Base-by-base conservation (phyloP, 1,140 invertebrate genomes). In the Euwallacea fornicatus region DNA sequence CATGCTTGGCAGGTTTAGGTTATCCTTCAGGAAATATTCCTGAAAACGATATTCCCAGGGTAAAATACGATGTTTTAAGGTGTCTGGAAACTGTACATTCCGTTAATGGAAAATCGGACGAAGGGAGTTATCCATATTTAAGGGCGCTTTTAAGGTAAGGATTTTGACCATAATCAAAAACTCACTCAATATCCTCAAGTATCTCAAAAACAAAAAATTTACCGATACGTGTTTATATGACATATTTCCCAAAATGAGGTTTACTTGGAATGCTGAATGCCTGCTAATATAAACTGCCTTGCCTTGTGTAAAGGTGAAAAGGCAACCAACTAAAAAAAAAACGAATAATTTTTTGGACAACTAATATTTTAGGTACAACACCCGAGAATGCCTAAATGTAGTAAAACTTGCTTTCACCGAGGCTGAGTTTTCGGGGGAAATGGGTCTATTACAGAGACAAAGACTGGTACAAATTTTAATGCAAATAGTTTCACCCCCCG, bases 311-410 rank as follows among this genome's bases (percentile, higher is more conserved):
- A 33, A 33, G 4, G 21, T 4, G 1, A 33, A 33, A 33, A 33
- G 21, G 21, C 21, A 33, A 2, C 1, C 21, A 33, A 4, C 21
- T 33, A 4, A 33, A 33, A 33, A 33, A 33, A 33, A 33, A 33
- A 33, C 21, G 21, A 33, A 33, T n/a, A 13, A 33, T 33, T 33
- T 33, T 50, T 46, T 50, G 21, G 13, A 15, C 10, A 33, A 46
- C 6, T 60, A 13, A 9, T 47, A 46, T 66, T 44, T 65, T 3
- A 86, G 89, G 75, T 97, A 95, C 80, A 93, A 98, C 78, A 92
- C 93, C 0, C 85, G 91, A 62, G 95, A 96, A 78, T 96, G 96
- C 77, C 83, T 98, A 2, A 96, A 98, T 82, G 95, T 95, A 3
- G 85, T 96, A 33, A 88, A 92, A 11, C 85, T 96, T 78, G 93